Evolutionary conservation across 1,140 invertebrate species (phyloP).

Genomic region (Drosophila pallidifrons): DNA sequence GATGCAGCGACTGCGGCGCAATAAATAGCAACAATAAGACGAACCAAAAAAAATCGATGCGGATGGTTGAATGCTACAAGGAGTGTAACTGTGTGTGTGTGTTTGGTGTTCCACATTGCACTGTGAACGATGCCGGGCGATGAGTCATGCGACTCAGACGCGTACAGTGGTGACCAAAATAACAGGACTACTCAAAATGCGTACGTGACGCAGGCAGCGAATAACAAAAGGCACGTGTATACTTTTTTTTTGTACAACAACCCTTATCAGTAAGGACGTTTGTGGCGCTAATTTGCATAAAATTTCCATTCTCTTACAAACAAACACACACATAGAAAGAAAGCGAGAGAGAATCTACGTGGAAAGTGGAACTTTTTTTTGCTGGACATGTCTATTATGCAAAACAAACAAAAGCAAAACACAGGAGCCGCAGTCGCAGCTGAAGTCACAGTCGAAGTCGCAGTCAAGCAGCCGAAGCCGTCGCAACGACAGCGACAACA

Average conservation of each 20-base stretch:
- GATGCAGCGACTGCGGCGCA: slow-evolving; percentile 42
- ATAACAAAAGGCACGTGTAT: slow-evolving; percentile 22
- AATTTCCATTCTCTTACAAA: slow-evolving; percentile 51
- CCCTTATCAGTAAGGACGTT: slow-evolving; percentile 81
- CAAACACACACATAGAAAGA: not conserved
- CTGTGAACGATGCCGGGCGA: slow-evolving; percentile 64
- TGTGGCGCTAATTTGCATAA: slow-evolving; percentile 67
- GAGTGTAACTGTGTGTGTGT: slow-evolving; percentile 51
- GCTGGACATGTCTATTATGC: slow-evolving; percentile 51
- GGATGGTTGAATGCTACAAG: slow-evolving; percentile 70
- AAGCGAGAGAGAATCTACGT: not conserved
- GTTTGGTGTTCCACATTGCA: slow-evolving; percentile 72
- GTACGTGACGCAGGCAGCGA: slow-evolving; percentile 40
- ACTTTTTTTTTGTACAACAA: slow-evolving; percentile 25
- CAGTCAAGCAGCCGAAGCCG: slow-evolving; percentile 19
- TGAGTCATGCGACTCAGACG: slow-evolving; percentile 59
- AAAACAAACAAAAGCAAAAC: slow-evolving; percentile 55
- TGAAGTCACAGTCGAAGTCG: slow-evolving; percentile 12
- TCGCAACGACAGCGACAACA: slow-evolving; percentile 38
- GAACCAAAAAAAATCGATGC: slow-evolving; percentile 72
- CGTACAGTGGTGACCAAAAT: slow-evolving; percentile 67
- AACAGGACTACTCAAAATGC: slow-evolving; percentile 22
- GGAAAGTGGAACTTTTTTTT: slow-evolving; percentile 29
- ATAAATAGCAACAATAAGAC: slow-evolving; percentile 81
- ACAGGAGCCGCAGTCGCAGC: slow-evolving; percentile 45